phyloP scores from a whole-genome alignment of 2,797 vertebrate species.

The Rhinoraja longicauda region DNA sequence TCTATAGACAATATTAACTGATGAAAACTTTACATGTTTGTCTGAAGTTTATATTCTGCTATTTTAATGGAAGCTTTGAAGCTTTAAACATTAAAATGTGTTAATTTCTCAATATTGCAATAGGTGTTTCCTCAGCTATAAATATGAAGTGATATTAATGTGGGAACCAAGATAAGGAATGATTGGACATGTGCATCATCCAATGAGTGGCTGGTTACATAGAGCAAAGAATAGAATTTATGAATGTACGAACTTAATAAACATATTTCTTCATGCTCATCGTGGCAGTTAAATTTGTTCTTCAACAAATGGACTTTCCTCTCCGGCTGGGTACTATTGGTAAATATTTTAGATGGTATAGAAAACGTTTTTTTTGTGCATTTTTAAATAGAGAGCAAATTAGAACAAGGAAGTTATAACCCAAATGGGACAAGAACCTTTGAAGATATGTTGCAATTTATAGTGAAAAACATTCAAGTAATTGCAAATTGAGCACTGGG shows the following conservation, averaged over 20 bases:
- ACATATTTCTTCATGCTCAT: not conserved
- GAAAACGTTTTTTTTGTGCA: no score
- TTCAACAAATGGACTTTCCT: not conserved
- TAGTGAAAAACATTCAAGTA: not conserved
- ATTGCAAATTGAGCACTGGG: not conserved
- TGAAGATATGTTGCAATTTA: not conserved
- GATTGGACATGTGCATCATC: not conserved
- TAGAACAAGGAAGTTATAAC: not conserved
- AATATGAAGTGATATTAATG: constrained; percentile 1
- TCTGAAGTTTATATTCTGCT: not conserved
- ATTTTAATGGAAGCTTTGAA: constrained; percentile 11
- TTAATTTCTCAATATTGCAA: not conserved
- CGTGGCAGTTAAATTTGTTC: not conserved
- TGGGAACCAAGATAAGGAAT: not conserved
- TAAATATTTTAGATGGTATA: not conserved
- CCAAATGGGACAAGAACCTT: not conserved
- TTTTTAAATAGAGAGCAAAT: not conserved
- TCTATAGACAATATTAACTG: not conserved
- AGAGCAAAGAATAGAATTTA: not conserved
- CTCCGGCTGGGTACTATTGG: not conserved
- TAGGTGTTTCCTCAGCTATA: constrained; percentile 18
- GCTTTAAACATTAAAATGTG: not conserved
- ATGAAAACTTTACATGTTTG: not conserved
- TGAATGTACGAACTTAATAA: not conserved
- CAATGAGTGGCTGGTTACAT: not conserved